phyloP scores from a whole-genome alignment of 2,888 invertebrate species.

The Tiphia femorata region DNA sequence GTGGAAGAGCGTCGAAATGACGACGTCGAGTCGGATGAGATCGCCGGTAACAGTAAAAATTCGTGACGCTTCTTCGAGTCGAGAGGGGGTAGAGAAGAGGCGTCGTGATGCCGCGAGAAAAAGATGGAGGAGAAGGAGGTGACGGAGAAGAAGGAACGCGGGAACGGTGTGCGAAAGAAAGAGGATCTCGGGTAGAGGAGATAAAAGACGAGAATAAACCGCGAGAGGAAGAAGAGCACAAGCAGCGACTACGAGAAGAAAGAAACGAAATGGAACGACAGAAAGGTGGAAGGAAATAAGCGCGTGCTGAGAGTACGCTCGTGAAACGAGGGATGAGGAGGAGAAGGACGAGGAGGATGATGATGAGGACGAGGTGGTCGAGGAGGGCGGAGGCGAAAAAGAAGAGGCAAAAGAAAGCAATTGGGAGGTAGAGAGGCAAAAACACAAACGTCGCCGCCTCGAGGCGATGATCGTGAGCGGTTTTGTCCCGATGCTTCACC shows the following conservation, averaged over 20 bases:
- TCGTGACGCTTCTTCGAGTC: too few species aligned
- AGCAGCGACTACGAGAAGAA: constrained; percentile 28
- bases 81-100: background rate
- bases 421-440: constrained; percentile 32
- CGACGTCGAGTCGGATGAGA: constrained; percentile 21
- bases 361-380: constrained; percentile 4
- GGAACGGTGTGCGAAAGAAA: too few species aligned
- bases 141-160: too few species aligned
- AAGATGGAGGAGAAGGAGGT: too few species aligned
- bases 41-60: constrained; percentile 54
- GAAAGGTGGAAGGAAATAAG: too few species aligned
- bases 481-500: constrained; percentile 11
- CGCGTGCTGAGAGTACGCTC: too few species aligned
- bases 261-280: background rate
- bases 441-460: constrained; percentile 22
- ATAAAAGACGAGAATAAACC: too few species aligned
- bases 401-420: constrained; percentile 40
- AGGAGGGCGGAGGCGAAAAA: constrained; percentile 11
- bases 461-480: background rate
- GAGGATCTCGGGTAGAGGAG: too few species aligned
- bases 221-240: too few species aligned
- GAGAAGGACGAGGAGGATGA: background rate
- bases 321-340: too few species aligned
- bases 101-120: constrained; percentile 5
- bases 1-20: constrained; percentile 32